phyloP scores from a whole-genome alignment of 2,113 vertebrate genomes.

The Catharus fuscescens region DNA sequence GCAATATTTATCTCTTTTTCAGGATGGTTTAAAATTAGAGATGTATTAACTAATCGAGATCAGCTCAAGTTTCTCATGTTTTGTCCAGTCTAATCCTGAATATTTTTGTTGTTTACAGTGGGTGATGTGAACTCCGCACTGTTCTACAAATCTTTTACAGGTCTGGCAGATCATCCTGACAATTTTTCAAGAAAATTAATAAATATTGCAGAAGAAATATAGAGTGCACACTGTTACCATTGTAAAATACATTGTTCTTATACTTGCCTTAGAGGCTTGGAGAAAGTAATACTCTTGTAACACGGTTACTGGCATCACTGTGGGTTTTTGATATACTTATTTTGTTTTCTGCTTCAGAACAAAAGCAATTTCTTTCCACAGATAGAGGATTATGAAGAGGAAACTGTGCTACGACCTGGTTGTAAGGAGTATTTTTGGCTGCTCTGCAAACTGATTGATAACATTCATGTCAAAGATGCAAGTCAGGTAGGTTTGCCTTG shows the following conservation, averaged over 20 bases:
- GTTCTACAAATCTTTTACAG: background rate
- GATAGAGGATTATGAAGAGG: slow-evolving; percentile 97
- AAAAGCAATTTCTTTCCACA: slow-evolving; percentile 69
- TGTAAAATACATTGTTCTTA: background rate
- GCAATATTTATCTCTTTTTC: background rate
- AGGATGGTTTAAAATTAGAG: background rate
- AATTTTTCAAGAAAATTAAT: background rate
- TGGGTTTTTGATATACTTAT: background rate
- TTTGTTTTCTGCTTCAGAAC: background rate
- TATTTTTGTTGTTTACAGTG: background rate
- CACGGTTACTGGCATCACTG: background rate
- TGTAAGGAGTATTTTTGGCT: slow-evolving; percentile 99
- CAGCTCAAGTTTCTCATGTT: background rate
- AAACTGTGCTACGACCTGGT: slow-evolving; percentile 89
- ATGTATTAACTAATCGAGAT: background rate
- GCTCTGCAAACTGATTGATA: slow-evolving; percentile 98
- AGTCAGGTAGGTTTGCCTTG: slow-evolving; percentile 85
- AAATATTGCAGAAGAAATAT: background rate
- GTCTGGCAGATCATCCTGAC: background rate
- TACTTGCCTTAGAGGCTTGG: background rate
- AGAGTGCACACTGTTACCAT: background rate
- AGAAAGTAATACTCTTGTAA: background rate
- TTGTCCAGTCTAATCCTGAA: background rate
- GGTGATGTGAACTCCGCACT: background rate
- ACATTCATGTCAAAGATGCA: slow-evolving; percentile 98